These are phyloP conservation scores for Patella ulyssiponensis DNA, from an alignment of 2,888 invertebrate species.

Conservation along the genomic window DNA sequence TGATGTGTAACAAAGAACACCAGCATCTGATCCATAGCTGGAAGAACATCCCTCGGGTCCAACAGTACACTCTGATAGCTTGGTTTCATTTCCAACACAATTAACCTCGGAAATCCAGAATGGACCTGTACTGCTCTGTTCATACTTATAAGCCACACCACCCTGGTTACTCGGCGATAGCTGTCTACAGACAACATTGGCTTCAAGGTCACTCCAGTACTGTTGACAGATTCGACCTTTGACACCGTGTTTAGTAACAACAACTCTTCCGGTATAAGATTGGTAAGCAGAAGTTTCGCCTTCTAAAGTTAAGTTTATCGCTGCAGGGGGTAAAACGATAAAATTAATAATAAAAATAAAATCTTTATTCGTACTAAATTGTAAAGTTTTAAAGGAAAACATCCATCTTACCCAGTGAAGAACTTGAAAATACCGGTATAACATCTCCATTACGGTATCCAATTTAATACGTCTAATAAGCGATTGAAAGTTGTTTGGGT, in stretches of 20 bases:
- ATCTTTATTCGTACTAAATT: too few species aligned
- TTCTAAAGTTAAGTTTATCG: conserved; percentile 39
- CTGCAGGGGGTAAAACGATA: conserved; percentile 29
- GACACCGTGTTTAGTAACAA: conserved; percentile 80
- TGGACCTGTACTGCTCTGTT: neutral
- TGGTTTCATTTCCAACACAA: conserved; percentile 20
- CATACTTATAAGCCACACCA: conserved; percentile 1
- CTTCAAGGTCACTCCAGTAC: conserved; percentile 16
- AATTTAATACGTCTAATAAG: too few species aligned
- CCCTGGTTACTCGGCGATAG: neutral
- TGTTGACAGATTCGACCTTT: conserved; percentile 74
- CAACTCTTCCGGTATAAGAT: conserved; percentile 72
- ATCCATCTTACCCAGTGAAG: too few species aligned
- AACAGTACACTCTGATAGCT: conserved; percentile 28
- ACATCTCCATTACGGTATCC: too few species aligned
- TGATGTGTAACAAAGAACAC: conserved; percentile 46
- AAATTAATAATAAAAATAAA: too few species aligned
- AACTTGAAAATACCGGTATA: too few species aligned
- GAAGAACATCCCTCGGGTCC: conserved; percentile 50
- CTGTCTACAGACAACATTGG: conserved; percentile 18
- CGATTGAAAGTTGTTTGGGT: too few species aligned
- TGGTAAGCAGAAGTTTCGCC: conserved; percentile 37
- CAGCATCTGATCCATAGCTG: conserved; percentile 45
- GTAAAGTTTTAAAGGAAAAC: too few species aligned
- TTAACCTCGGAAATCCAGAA: conserved; percentile 2